Percentiles rank a stretch among this genome's conserved stretches.
phyloP scores from a whole-genome alignment of 2,888 invertebrate genomes.

The Synergus japonicus region DNA sequence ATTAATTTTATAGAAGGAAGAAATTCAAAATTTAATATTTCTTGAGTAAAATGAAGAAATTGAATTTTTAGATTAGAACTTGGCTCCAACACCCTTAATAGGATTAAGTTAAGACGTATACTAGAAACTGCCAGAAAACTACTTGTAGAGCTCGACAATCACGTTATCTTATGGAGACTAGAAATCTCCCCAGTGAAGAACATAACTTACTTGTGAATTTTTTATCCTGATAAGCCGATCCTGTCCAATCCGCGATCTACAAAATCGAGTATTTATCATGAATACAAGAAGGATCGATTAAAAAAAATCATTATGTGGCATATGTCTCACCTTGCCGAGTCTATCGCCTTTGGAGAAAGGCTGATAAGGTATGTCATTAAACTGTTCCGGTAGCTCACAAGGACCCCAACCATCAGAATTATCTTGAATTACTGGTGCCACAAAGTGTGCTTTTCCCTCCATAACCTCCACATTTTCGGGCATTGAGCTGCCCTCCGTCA shows the following conservation, averaged over 20 bases:
- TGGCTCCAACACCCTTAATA: no score
- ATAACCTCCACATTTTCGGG: slow-evolving; percentile 47
- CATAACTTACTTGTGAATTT: slow-evolving; percentile 90
- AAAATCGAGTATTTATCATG: slow-evolving; percentile 54
- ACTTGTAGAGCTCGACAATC: no score
- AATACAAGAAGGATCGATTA: background rate
- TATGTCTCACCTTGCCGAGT: slow-evolving; percentile 90
- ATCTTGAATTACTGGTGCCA: slow-evolving; percentile 87
- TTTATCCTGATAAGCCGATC: slow-evolving; percentile 93
- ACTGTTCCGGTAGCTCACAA: slow-evolving; percentile 94
- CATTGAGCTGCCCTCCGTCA: slow-evolving; percentile 43
- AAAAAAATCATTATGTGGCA: background rate
- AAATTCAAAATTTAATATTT: no score
- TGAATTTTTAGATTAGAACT: no score
- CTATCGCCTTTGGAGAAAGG: slow-evolving; percentile 99
- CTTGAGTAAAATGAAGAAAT: no score
- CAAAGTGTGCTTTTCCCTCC: slow-evolving; percentile 83
- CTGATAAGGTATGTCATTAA: slow-evolving; percentile 98
- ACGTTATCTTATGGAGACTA: slow-evolving; percentile 11
- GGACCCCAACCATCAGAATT: slow-evolving; percentile 98
- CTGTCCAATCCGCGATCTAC: slow-evolving; percentile 97
- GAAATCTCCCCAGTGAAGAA: background rate
- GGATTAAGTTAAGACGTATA: no score
- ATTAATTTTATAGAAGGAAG: no score
- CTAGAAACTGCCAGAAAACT: background rate